These are phyloP conservation scores for Colistium nudipinnis DNA, from an alignment of 2,113 vertebrate genomes.

Conservation along the genomic window DNA sequence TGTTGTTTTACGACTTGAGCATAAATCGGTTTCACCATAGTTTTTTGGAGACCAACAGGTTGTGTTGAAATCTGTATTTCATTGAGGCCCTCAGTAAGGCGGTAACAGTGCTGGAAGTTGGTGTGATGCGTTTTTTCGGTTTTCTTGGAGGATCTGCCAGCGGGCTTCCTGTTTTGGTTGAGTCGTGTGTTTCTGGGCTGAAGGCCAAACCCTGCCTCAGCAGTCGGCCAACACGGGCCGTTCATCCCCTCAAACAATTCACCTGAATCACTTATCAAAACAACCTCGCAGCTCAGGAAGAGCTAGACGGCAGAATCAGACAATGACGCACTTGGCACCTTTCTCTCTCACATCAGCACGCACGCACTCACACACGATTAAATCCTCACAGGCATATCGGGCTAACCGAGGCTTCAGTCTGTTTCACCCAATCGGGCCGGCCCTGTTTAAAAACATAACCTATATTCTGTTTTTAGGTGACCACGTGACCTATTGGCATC, in stretches of 20 bases:
- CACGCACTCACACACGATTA: slow-evolving; percentile 20
- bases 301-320: background rate
- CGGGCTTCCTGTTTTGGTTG: slow-evolving; percentile 75
- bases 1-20: slow-evolving; percentile 10
- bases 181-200: slow-evolving; percentile 60
- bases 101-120: slow-evolving; percentile 14
- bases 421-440: background rate
- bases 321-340: slow-evolving; percentile 46
- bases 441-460: slow-evolving; percentile 24
- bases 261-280: slow-evolving; percentile 49
- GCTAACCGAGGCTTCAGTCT: background rate
- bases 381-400: slow-evolving; percentile 23
- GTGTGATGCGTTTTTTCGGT: slow-evolving; percentile 15
- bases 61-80: slow-evolving; percentile 7
- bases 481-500: background rate
- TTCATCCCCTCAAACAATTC: slow-evolving; percentile 30
- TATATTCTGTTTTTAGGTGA: slow-evolving; percentile 54
- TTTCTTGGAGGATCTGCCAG: slow-evolving; percentile 39
- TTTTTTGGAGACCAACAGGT: background rate
- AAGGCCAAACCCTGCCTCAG: slow-evolving; percentile 21
- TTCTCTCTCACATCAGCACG: slow-evolving; percentile 6
- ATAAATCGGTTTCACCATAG: background rate
- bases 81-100: slow-evolving; percentile 4
- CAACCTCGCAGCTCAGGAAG: slow-evolving; percentile 33
- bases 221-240: background rate